Evolutionary conservation across 1,140 invertebrate genomes (phyloP).

Genomic region (Nixonia krombeini): DNA sequence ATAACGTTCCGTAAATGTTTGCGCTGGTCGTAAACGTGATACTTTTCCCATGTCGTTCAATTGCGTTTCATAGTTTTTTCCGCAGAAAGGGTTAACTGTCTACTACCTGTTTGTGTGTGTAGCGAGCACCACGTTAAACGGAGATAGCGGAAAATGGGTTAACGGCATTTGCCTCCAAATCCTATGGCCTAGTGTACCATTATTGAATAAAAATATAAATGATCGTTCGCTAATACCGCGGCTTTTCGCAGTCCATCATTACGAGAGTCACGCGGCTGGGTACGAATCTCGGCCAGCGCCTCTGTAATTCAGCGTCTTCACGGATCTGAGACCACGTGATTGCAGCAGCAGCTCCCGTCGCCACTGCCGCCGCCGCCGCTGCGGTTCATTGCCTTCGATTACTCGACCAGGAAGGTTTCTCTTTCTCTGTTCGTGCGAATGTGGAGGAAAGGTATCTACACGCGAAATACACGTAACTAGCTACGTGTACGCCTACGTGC

Average conservation of each 20-base stretch:
- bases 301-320: neutral
- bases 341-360: too few relatives aligned
- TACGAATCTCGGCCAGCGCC: slow-evolving; percentile 18
- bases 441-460: too few relatives aligned
- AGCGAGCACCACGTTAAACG: slow-evolving; percentile 17
- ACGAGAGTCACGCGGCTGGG: slow-evolving; percentile 19
- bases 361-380: too few relatives aligned
- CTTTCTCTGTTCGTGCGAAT: too few relatives aligned
- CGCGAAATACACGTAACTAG: neutral
- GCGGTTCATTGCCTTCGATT: slow-evolving; percentile 39
- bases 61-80: too few relatives aligned
- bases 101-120: slow-evolving; percentile 37
- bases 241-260: slow-evolving; percentile 13
- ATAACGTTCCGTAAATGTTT: too few relatives aligned
- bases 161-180: slow-evolving; percentile 41
- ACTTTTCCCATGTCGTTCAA: too few relatives aligned
- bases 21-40: too few relatives aligned
- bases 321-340: slow-evolving; percentile 14
- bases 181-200: slow-evolving; percentile 35
- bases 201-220: slow-evolving; percentile 45
- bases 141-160: slow-evolving; percentile 14
- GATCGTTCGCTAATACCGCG: slow-evolving; percentile 32
- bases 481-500: neutral
- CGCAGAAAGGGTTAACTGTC: slow-evolving; percentile 38
- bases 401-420: slow-evolving; percentile 35